phyloP scores from a whole-genome alignment of 2,797 vertebrate species.

The Distichodus sexfasciatus region DNA sequence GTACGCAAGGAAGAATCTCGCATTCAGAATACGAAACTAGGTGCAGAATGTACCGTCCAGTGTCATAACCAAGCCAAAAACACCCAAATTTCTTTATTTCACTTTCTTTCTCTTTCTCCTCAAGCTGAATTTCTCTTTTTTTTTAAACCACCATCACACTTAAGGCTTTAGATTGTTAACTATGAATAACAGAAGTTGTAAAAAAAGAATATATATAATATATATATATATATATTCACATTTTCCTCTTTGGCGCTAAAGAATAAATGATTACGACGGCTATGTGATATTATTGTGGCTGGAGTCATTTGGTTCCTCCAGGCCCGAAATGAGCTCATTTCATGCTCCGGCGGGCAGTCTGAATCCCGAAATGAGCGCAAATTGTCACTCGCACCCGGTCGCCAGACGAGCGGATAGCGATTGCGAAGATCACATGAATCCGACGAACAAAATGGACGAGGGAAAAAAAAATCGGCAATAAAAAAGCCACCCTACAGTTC shows the following conservation, averaged over 20 bases:
- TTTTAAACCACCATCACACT: constrained; percentile 5
- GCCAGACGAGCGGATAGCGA: constrained; percentile 45
- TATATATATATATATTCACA: neutral
- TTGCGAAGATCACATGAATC: constrained; percentile 44
- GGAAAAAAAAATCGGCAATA: constrained; percentile 47
- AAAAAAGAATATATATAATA: constrained; percentile 41
- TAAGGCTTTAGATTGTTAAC: constrained; percentile 27
- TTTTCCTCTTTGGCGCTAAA: constrained; percentile 54
- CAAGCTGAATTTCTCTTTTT: neutral
- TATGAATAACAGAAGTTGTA: constrained; percentile 20
- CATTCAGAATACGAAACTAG: neutral
- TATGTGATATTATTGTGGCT: constrained; percentile 64
- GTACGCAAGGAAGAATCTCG: neutral
- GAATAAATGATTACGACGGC: constrained; percentile 65
- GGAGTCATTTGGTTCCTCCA: constrained; percentile 65
- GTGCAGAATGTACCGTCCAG: neutral
- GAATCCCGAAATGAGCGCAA: constrained; percentile 61
- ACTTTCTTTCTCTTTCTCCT: constrained; percentile 2
- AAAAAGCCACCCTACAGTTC: constrained; percentile 44
- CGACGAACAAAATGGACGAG: constrained; percentile 51
- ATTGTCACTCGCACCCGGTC: constrained; percentile 60
- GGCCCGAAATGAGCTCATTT: constrained; percentile 74
- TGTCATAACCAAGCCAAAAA: neutral
- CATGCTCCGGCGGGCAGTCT: constrained; percentile 66
- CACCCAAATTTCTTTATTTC: neutral